A percentile compares a stretch with the other conserved stretches of the same genome.
Conservation (phyloP, 2,888 invertebrate species). For the Tribolium freemani region DNA sequence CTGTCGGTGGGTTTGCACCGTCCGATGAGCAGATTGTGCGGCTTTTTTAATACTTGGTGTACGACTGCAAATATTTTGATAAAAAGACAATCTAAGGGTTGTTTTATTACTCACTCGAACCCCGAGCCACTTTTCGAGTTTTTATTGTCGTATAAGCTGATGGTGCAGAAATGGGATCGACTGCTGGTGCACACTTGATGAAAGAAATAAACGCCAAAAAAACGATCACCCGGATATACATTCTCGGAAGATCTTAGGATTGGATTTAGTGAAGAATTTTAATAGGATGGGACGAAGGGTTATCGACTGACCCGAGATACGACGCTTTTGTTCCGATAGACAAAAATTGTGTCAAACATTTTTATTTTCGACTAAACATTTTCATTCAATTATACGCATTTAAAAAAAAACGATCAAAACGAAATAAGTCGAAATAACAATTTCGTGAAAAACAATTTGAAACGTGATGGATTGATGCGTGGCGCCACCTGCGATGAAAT, state of each 20-base stretch:
- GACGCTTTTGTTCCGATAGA: background rate
- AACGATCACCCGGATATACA: background rate
- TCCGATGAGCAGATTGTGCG: conserved; percentile 64
- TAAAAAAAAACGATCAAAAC: too few relatives aligned
- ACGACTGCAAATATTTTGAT: conserved; percentile 58
- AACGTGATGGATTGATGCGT: too few relatives aligned
- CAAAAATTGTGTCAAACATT: background rate
- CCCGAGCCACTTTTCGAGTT: conserved; percentile 16
- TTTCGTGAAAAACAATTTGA: too few relatives aligned
- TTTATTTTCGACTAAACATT: background rate
- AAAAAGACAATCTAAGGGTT: background rate
- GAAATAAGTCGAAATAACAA: too few relatives aligned
- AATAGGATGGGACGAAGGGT: background rate
- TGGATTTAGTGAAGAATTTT: background rate
- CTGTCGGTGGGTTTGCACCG: conserved; percentile 59
- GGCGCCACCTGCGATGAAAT: too few relatives aligned
- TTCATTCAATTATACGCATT: too few relatives aligned
- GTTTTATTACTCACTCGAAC: conserved; percentile 33
- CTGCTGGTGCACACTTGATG: conserved; percentile 21
- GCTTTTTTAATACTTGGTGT: conserved; percentile 59
- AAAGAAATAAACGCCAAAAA: conserved; percentile 13
- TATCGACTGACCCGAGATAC: background rate
- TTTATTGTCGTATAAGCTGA: conserved; percentile 24
- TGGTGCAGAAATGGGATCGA: conserved; percentile 12
- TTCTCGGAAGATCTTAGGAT: background rate